A percentile compares a stretch with the other conserved stretches of the same genome.
These are phyloP conservation scores for Paraplagusia blochii DNA, from an alignment of 2,113 vertebrate species.

Conservation along the genomic window DNA sequence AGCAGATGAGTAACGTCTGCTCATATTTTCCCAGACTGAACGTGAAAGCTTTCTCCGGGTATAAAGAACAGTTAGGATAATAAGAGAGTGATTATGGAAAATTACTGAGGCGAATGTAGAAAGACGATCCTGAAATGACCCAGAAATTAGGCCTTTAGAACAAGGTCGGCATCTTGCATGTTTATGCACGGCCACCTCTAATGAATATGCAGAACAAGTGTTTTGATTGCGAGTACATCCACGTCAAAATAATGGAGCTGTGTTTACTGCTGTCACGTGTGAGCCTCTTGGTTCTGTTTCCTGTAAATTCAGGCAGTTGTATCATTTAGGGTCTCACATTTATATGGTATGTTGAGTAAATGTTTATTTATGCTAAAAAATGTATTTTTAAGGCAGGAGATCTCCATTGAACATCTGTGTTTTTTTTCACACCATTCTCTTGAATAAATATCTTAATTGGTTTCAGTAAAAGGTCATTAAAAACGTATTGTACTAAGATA, in stretches of 20 bases:
- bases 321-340: no score
- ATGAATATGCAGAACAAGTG: slow-evolving; percentile 19
- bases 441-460: no score
- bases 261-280: slow-evolving; percentile 1
- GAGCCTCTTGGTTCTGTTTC: slow-evolving; percentile 7
- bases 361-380: no score
- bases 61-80: slow-evolving; percentile 56
- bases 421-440: no score
- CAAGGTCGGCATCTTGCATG: slow-evolving; percentile 8
- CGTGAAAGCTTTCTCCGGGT: slow-evolving; percentile 16
- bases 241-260: slow-evolving; percentile 1
- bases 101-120: slow-evolving; percentile 56
- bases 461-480: no score
- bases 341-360: no score
- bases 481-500: no score
- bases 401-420: no score
- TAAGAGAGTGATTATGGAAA: slow-evolving; percentile 66
- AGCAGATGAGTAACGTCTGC: slow-evolving; percentile 29
- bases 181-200: slow-evolving; percentile 24
- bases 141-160: slow-evolving; percentile 34
- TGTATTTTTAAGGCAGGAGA: no score
- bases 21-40: slow-evolving; percentile 39
- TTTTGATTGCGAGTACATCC: slow-evolving; percentile 13
- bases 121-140: slow-evolving; percentile 47
- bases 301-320: not conserved